These are phyloP conservation scores for Porphyrio hochstetteri DNA, from an alignment of 2,113 vertebrate species.

Conservation along the genomic window DNA sequence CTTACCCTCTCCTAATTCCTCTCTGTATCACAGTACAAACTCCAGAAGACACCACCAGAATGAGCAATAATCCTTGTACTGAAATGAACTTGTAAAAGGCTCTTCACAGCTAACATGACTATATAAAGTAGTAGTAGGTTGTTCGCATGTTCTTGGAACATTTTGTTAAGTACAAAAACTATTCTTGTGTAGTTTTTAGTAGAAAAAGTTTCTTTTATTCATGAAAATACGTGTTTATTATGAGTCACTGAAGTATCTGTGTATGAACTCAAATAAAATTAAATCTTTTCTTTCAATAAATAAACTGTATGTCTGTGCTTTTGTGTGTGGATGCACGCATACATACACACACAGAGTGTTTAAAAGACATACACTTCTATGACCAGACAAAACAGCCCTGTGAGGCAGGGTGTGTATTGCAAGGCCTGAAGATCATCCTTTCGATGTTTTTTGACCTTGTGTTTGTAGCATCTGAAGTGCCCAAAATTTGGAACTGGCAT, in stretches of 20 bases:
- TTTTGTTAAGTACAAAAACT: neutral
- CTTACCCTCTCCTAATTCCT: fast-evolving
- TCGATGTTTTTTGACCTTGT: neutral
- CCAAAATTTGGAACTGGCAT: neutral
- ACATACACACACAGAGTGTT: neutral
- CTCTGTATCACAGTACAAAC: neutral
- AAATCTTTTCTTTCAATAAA: neutral
- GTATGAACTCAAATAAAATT: neutral
- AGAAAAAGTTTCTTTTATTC: neutral
- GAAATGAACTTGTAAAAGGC: neutral
- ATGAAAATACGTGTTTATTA: neutral
- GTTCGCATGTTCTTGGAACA: neutral
- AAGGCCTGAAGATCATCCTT: neutral
- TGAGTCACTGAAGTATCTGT: neutral
- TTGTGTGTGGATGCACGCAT: neutral
- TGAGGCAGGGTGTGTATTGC: neutral
- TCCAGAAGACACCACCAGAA: neutral
- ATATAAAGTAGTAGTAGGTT: neutral
- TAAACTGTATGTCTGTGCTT: neutral
- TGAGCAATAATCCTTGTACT: neutral
- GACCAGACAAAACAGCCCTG: neutral
- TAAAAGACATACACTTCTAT: neutral
- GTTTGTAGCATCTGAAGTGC: neutral
- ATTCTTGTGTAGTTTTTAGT: neutral
- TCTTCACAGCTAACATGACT: neutral